A percentile compares a stretch with the other conserved stretches of the same genome.
phyloP scores from a whole-genome alignment of 2,888 invertebrate species.

The Colletes collaris region DNA sequence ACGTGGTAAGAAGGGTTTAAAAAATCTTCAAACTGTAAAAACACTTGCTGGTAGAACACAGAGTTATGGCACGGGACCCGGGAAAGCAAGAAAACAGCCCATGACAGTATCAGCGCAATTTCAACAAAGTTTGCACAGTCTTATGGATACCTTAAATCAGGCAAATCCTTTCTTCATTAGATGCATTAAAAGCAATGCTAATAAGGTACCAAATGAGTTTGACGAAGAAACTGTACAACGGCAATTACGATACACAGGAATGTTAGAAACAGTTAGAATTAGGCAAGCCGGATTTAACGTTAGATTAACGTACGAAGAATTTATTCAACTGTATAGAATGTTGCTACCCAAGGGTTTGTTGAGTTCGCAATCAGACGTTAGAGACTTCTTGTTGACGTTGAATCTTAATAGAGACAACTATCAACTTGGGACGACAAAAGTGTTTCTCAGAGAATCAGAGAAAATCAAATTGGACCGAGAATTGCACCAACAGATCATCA shows the following conservation, averaged over 20 bases:
- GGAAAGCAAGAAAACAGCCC: constrained; percentile 92
- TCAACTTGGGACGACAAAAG: constrained; percentile 94
- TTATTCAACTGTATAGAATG: constrained; percentile 96
- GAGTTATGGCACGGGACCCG: constrained; percentile 82
- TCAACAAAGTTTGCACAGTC: constrained; percentile 94
- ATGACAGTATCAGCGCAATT: constrained; percentile 98
- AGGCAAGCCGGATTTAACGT: constrained; percentile 98
- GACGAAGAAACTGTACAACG: constrained; percentile 96
- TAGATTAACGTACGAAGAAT: constrained; percentile 96
- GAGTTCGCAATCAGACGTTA: constrained; percentile 94
- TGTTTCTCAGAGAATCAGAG: constrained; percentile 96
- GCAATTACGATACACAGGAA: constrained; percentile 96
- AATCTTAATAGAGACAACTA: constrained; percentile 95
- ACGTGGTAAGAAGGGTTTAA: constrained; percentile 93
- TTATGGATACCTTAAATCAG: constrained; percentile 97
- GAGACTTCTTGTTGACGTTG: constrained; percentile 91
- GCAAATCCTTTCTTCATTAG: constrained; percentile 94
- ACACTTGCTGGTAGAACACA: constrained; percentile 92
- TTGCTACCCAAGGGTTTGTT: constrained; percentile 93
- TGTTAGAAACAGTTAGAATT: constrained; percentile 97
- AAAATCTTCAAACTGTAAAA: constrained; percentile 96
- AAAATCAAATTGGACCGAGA: constrained; percentile 96
- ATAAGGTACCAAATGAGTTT: constrained; percentile 96
- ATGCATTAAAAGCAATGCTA: constrained; percentile 97
- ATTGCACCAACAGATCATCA: constrained; percentile 96